Base-by-base conservation (phyloP, 1,140 invertebrate species). In the Aphelinus certus region DNA sequence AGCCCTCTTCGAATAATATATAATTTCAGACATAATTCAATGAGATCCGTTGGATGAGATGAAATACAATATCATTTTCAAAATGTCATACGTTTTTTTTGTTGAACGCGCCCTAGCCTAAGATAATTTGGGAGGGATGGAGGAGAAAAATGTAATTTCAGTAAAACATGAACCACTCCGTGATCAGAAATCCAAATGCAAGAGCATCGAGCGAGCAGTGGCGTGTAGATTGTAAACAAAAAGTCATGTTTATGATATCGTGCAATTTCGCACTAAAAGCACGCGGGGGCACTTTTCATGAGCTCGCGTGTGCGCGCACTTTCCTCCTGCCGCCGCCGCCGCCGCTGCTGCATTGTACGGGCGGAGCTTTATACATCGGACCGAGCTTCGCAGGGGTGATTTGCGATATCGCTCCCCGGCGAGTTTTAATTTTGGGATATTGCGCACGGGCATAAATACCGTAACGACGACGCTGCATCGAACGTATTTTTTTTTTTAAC, bases 341-440 rank as follows among this genome's bases (percentile, higher is more conserved):
- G 49, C 63, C 47, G 26, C 63, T 42, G 5, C 47, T 7, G 10
- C 63, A 51, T 60, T 65, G 10, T 65, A 26, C 63, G 46, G 26
- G 26, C 26, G 26, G 26, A 26, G 26, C 26, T 26, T 26, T 26
- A 26, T 26, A 26, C 26, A 26, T 26, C 26, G 26, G 26, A 26
- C 26, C 26, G 26, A 26, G 26, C 26, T 65, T n/a, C 75, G 69
- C 77, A 73, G 76, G 75, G 76, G 78, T 83, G 82, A 83, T 83
- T 83, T 83, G 82, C 81, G 79, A 79, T 76, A 71, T 74, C 56
- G 60, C 43, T 69, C 56, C 67, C 66, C 61, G 75, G 78, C 77
- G 79, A 71, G 79, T 79, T 83, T 82, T 82, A 83, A 83, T 83
- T 83, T 82, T 81, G 81, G 81, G 78, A 81, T 82, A 81, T 82